These are phyloP conservation scores for Dallia pectoralis DNA, from an alignment of 2,797 vertebrate genomes.

Conservation along the genomic window DNA sequence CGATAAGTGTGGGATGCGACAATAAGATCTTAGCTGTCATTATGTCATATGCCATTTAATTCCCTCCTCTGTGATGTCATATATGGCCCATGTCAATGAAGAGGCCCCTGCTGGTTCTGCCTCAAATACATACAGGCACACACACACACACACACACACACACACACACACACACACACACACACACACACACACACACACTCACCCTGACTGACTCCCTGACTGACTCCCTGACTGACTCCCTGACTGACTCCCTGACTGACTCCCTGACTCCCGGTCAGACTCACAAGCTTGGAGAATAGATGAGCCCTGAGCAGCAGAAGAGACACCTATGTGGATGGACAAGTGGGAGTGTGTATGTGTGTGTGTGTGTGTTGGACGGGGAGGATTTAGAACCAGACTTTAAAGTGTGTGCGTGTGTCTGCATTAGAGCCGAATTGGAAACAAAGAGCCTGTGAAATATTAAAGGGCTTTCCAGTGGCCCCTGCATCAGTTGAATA, in stretches of 20 bases:
- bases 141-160: too few relatives aligned
- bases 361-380: conserved; percentile 12
- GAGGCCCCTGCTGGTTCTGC: too few relatives aligned
- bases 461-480: conserved; percentile 74
- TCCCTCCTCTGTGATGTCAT: too few relatives aligned
- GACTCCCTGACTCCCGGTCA: conserved; percentile 35
- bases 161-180: too few relatives aligned
- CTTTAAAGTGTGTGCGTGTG: conserved; percentile 34
- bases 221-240: conserved; percentile 43
- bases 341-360: conserved; percentile 19
- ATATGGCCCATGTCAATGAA: too few relatives aligned
- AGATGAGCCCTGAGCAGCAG: background rate
- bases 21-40: too few relatives aligned
- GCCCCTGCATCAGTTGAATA: conserved; percentile 73
- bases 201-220: too few relatives aligned
- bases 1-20: too few relatives aligned
- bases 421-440: conserved; percentile 41
- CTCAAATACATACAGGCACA: too few relatives aligned
- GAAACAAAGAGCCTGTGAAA: conserved; percentile 67
- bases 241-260: conserved; percentile 55
- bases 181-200: too few relatives aligned
- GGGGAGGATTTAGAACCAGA: conserved; percentile 26
- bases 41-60: too few relatives aligned
- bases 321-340: conserved; percentile 26
- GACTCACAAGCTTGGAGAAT: conserved; percentile 66